Base-by-base conservation (phyloP, 2,113 vertebrate species). In the Lophotis ruficrista region DNA sequence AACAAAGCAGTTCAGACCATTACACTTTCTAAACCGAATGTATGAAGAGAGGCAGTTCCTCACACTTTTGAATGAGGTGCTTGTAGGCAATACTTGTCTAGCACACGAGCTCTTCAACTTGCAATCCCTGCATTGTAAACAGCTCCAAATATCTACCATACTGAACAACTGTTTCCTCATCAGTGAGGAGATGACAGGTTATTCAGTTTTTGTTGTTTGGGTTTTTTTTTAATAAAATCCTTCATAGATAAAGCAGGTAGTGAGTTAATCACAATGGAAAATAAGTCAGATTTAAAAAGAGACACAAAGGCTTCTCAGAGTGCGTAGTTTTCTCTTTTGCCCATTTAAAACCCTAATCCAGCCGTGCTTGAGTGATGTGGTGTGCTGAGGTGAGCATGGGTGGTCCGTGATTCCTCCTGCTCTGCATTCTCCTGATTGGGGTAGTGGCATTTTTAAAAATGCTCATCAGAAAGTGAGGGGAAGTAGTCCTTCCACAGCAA, bases 1-100 rank as follows among this genome's bases (percentile, higher is more conserved):
- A 93, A 88, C 50, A 95, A 93, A 96, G 81, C 35, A 48, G 18
- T 82, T 79, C 43, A 79, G 83, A 76, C 24, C 76, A 56, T 56
- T 84, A 54, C 68, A 51, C 30, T 93, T 84, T 53, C 77, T 76
- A 57, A 85, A 37, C 22, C 83, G 75, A 94, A 85, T 53, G 27
- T 70, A 47, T 47, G 47, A 70, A 75, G 35, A 70, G 31, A 60
- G 51, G 25, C 38, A 47, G 13, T 76, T 80, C n/a, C 24, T 82
- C 64, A 3, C 58, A 15, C 12, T 21, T 7, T 69, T 65, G 21
- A 61, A 66, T 51, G 47, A 89, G 20, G 10, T 89, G 17, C 27
- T 77, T 58, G 28, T 66, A 81, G n/a, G 37, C 68, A 83, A 30
- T 43, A 21, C 17, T 75, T 47, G 30, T 64, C 54, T 70, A 58